Percentiles rank a stretch among this genome's conserved stretches.
These are phyloP conservation scores for Podilymbus podiceps DNA, from an alignment of 2,113 vertebrate species.

Conservation along the genomic window DNA sequence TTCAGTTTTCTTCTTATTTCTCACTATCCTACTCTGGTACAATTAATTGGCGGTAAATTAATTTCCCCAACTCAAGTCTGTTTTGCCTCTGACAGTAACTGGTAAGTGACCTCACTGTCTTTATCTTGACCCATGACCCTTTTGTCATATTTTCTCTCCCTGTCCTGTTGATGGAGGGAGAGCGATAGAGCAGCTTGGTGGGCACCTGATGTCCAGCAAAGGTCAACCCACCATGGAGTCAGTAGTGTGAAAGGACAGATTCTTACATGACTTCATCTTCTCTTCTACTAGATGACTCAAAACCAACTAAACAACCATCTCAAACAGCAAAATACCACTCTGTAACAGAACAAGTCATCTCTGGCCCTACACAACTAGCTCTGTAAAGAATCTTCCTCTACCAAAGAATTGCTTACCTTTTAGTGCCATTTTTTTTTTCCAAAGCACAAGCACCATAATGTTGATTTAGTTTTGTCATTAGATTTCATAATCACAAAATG, in stretches of 20 bases:
- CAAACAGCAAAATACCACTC: not conserved
- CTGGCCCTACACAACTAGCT: not conserved
- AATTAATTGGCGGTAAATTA: not conserved
- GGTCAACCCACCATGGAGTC: not conserved
- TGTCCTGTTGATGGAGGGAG: not conserved
- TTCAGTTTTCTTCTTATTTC: not conserved
- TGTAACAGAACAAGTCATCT: not conserved
- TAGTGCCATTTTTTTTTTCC: not conserved
- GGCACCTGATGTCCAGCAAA: not conserved
- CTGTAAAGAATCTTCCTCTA: not conserved
- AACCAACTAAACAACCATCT: not conserved
- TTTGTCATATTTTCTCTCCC: not conserved
- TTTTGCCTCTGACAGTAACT: not conserved
- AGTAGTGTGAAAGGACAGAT: not conserved
- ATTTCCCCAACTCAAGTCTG: not conserved
- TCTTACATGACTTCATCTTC: not conserved
- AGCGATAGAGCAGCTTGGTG: not conserved
- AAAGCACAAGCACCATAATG: not conserved
- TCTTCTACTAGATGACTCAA: not conserved
- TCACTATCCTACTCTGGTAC: not conserved
- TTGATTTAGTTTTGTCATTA: not conserved
- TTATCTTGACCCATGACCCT: accelerated
- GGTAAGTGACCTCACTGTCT: not conserved
- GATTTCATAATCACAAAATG: constrained; percentile 2
- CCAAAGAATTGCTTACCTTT: not conserved